Base-by-base conservation (phyloP, 2,797 vertebrate genomes). In the Artibeus lituratus region DNA sequence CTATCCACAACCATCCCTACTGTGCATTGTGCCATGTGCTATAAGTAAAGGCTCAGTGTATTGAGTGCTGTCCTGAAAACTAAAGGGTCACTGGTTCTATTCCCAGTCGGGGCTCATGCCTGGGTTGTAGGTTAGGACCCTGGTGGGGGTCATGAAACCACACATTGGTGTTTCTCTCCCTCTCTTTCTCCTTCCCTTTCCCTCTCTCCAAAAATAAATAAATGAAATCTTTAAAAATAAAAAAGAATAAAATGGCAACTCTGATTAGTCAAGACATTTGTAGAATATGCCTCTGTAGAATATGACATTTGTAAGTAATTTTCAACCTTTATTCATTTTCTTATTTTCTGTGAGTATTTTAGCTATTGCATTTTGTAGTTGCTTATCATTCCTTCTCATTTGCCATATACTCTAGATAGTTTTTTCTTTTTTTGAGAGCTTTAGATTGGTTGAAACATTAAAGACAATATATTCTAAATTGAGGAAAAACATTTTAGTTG, bases 221-320 rank as follows among this genome's bases (percentile, higher is more conserved):
- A 42, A 42, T 42, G 39, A 42, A 22, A 55, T 10, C 53, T 55
- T 55, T 55, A 22, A 22, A 55, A 55, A 55, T 55, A 55, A 55
- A 55, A 22, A 55, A 22, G 21, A 55, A 94, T 98, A 97, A 97
- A 97, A 98, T 96, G 96, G 93, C 77, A 97, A 97, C 96, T 87
- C 90, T 94, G 91, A 97, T 97, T 92, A 97, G 93, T 81, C 91
- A 97, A 94, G 94, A 73, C 94, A 97, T 98, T 96, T 97, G 93
- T 96, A 97, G 94, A 77, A 82, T 94, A 39, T 53, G 77, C 62
- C 72, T 83, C 29, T 67, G 26, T 59, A 59, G 57, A 59, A 97
- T 81, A 89, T 97, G 93, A 51, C 69, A 97, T 87, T 72, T 94
- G 65, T 70, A 83, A 96, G 77, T 59, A 92, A 96, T 97, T 97